These are phyloP conservation scores for Probaryconus sp. DNA, from an alignment of 1,140 invertebrate genomes.

Conservation along the genomic window DNA sequence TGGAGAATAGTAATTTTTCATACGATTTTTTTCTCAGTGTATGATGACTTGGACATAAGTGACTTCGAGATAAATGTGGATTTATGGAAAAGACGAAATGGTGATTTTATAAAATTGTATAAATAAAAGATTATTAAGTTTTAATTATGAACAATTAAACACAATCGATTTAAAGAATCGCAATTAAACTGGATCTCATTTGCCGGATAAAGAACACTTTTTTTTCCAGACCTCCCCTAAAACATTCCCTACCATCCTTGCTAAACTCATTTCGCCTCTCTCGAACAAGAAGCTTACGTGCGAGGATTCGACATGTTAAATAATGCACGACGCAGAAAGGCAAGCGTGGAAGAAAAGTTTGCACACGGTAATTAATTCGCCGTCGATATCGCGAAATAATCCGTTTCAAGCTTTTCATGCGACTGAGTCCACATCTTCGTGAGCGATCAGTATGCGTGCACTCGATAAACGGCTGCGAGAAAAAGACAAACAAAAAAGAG, in stretches of 20 bases:
- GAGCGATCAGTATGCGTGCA: constrained; percentile 40
- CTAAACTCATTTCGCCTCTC: neutral
- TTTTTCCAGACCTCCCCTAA: constrained; percentile 17
- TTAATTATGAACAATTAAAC: no score
- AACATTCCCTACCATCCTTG: constrained; percentile 19
- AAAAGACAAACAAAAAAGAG: constrained; percentile 14
- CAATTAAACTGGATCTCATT: no score
- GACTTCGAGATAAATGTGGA: no score
- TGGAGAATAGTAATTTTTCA: no score
- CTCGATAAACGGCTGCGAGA: constrained; percentile 28
- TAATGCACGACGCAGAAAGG: constrained; percentile 41
- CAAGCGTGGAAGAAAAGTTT: constrained; percentile 51
- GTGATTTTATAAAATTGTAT: no score
- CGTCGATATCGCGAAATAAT: constrained; percentile 53
- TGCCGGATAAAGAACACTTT: no score
- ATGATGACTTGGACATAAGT: no score
- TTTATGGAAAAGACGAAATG: no score
- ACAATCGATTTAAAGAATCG: no score
- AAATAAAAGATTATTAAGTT: no score
- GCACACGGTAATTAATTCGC: constrained; percentile 56
- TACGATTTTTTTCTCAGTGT: no score
- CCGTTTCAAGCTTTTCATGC: constrained; percentile 50
- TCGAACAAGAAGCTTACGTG: constrained; percentile 15
- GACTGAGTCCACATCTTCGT: constrained; percentile 44
- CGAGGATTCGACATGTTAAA: constrained; percentile 38